Conservation (phyloP, 2,888 invertebrate species). For the Tupiocoris notatus region DNA sequence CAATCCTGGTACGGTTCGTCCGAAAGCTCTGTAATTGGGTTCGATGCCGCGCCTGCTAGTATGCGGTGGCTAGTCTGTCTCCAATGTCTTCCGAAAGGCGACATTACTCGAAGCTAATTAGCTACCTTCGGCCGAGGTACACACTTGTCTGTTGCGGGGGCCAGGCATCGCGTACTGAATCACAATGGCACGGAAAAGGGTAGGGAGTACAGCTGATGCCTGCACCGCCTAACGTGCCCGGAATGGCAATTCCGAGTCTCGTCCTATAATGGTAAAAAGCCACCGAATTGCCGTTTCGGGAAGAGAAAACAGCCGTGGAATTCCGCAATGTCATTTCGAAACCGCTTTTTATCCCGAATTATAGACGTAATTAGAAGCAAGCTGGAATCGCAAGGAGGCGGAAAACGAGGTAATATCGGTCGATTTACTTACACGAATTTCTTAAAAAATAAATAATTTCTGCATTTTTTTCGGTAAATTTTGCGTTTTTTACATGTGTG, state of each 20-base stretch:
- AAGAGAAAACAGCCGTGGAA: background rate
- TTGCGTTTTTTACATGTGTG: too few species aligned
- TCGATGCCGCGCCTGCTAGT: background rate
- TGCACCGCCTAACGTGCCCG: constrained; percentile 22
- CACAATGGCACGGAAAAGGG: constrained; percentile 36
- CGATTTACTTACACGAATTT: too few species aligned
- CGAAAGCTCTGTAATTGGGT: background rate
- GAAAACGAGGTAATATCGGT: too few species aligned
- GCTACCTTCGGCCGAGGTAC: too few species aligned
- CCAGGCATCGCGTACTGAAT: constrained; percentile 5
- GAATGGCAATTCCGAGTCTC: constrained; percentile 22
- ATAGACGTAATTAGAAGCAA: too few species aligned
- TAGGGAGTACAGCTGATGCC: constrained; percentile 31
- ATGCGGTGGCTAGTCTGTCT: too few species aligned
- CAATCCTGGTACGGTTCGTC: too few species aligned
- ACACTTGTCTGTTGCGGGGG: background rate
- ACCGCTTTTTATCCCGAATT: too few species aligned
- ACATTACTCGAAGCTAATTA: constrained; percentile 34
- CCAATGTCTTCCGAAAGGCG: constrained; percentile 31
- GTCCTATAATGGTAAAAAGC: background rate
- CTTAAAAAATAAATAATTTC: too few species aligned
- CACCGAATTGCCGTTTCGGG: background rate
- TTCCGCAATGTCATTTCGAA: too few species aligned
- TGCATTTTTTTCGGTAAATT: too few species aligned
- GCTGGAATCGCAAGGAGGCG: too few species aligned